Base-by-base conservation (phyloP, 2,888 invertebrate species). In the Stenotaenia linearis region DNA sequence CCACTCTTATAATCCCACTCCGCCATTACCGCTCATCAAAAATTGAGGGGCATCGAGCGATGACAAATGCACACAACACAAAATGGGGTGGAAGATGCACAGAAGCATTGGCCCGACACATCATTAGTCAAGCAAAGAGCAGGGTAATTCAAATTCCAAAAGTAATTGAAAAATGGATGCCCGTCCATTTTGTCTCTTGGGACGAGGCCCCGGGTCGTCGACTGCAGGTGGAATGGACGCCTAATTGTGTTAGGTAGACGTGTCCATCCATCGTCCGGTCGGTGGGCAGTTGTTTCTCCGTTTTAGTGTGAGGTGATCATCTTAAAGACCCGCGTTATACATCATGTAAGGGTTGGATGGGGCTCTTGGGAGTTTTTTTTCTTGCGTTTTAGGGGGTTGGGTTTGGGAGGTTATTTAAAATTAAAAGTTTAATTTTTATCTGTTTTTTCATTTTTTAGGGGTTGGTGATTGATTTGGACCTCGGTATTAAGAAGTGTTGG, bases 141-240 rank as follows among this genome's bases (percentile, higher is more conserved):
- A 28, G 69, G 25, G 69, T 69, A 69, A 69, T 69, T 69, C 69
- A 69, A 69, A 69, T 69, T 69, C 69, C 69, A 69, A 69, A 69
- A 69, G 28, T 69, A 69, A 69, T 69, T 69, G 69, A 69, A 69
- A 69, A 69, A 69, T 69, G 69, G 69, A 23, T 69, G 69, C 69
- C 15, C 69, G 69, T 69, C 69, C 69, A 69, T 28, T 28, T 12
- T 28, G 69, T 69, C 69, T n/a, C 69, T 7, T 10, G 69, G n/a
- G 69, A 69, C 10, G 15, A 28, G 69, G 15, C 69, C 69, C 3
- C 28, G 69, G 69, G 69, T 69, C 69, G 69, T 69, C 69, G 69
- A 69, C 69, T 69, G 69, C 69, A 69, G 69, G 69, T 69, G 69
- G 69, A 69, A 69, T 69, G 69, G 69, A 69, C 69, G 69, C 69